Evolutionary conservation across 2,113 vertebrate species (phyloP), one percentile per base, ranked within the genome.

Genomic region (Mustelus asterias): DNA sequence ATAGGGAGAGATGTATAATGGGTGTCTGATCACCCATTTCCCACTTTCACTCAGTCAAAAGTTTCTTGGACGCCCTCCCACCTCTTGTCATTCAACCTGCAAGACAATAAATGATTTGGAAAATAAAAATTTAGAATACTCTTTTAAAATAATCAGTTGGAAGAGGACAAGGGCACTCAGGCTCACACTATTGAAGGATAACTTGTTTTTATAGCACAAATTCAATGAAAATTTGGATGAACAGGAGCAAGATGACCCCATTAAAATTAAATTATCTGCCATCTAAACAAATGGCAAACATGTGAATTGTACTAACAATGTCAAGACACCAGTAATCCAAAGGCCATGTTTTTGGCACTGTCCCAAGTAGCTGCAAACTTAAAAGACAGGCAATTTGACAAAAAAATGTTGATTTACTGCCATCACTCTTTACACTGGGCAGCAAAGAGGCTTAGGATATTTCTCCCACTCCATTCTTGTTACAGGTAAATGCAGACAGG

Each of bases 371-470:
- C 37, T 41, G 37, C 41, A 70, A 70, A 94, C 65, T 26, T 22
- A 69, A 44, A 70, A 37, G n/a, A 48, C 11, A 37, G 0, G 37
- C 65, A 44, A 20, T 44, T 48, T 70, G 14, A 60, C 16, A 60
- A 41, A 94, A 94, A 94, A 65, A 10, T 16, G n/a, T 89, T 58
- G 63, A 70, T 72, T 70, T 26, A 94, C 67, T 70, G 65, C 37
- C 37, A 6, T 94, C 20, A 44, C 65, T 94, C 93, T 94, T 94
- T 94, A 44, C 63, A 44, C 18, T 26, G 65, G 41, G n/a, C 93
- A 94, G 67, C 22, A 94, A 70, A 94, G 37, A 48, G 26, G 69
- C 94, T 95, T 16, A 95, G 67, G 24, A 70, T 72, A 48, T 95
- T 95, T 76, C 41, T 95, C 67, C 1, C 41, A 48, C 63, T 93